Evolutionary conservation across 2,797 vertebrate genomes (phyloP), one percentile per base, ranked within the genome.

Genomic region (Molossus alvarezi): DNA sequence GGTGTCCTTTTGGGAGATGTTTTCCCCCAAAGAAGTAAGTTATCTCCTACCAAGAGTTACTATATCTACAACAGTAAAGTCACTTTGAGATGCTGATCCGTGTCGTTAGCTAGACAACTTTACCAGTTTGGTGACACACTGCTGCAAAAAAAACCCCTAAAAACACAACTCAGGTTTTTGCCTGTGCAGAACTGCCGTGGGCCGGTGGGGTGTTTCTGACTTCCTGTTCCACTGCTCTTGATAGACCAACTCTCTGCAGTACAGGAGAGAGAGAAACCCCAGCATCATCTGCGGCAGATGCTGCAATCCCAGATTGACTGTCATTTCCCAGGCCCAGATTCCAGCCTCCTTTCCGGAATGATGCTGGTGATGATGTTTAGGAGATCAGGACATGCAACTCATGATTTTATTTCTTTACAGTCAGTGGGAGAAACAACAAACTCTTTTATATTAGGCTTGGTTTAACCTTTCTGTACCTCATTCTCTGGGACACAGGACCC

Each of bases 271-370:
- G 57, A 60, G 41, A 51, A 57, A 1, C 27, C 5, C 6, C 1
- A 3, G 29, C 48, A 1, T 53, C 15, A 13, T 37, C 14, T 60
- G 27, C 41, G 14, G 4, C 0, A 1, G 0, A 1, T 48, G 25
- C n/a, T 21, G 14, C 29, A 27, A 4, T 72, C 57, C 13, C 58
- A 80, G 15, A 53, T 6, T 21, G 62, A 57, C 27, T 75, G 27
- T 75, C 62, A 8, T 60, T 64, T 82, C 37, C 37, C 45, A 14
- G 14, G 2, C 69, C 15, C 51, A 15, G 29, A 8, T 13, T 67
- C 51, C 57, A 64, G 1, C 51, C 29, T 90, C 45, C 23, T 51
- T 88, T 76, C 57, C 62, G 57, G 41, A 88, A 62, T 14, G 14
- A 18, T 72, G 51, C 23, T 12, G 20, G 2, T 76, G 27, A 9